phyloP scores from a whole-genome alignment of 2,888 invertebrate genomes.

The Tipula helvola region DNA sequence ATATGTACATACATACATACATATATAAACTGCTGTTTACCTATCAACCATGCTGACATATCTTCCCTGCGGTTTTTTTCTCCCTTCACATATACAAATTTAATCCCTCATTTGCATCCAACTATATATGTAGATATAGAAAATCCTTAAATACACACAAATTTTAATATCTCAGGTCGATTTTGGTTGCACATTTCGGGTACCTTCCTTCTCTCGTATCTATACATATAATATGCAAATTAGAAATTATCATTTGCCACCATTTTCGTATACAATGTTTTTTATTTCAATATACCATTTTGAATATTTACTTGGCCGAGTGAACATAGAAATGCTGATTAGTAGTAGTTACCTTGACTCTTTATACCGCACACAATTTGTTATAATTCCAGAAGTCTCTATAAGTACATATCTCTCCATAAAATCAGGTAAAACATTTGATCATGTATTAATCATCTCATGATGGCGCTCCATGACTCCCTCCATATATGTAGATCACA shows the following conservation, averaged over 20 bases:
- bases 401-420: background rate
- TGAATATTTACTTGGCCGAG: background rate
- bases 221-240: background rate
- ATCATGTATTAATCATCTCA: background rate
- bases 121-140: background rate
- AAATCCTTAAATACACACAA: background rate
- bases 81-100: background rate
- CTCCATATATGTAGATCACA: background rate
- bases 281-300: background rate
- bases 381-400: background rate
- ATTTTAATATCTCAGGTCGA: background rate
- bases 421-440: background rate
- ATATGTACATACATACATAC: no score
- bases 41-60: background rate
- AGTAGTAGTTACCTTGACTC: background rate
- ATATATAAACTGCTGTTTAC: background rate
- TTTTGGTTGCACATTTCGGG: background rate
- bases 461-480: conserved; percentile 5
- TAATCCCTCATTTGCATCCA: background rate
- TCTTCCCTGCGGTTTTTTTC: background rate
- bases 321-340: background rate
- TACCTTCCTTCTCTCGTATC: background rate
- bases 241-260: background rate
- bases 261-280: background rate
- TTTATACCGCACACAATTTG: background rate